Evolutionary conservation across 2,888 invertebrate genomes (phyloP).

Genomic region (Lasioglossum villosulum): DNA sequence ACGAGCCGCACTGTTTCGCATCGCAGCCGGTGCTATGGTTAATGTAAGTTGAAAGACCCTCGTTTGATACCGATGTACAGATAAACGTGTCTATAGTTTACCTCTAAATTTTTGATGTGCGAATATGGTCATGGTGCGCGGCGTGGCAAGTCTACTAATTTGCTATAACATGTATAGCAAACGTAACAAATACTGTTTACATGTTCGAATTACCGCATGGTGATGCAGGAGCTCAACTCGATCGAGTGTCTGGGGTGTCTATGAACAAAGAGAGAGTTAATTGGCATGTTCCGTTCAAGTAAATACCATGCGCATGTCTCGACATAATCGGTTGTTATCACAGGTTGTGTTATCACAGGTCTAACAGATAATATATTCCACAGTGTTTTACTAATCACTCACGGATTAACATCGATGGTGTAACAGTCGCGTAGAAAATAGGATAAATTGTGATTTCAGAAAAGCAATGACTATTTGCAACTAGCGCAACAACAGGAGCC

Average conservation of each 20-base stretch:
- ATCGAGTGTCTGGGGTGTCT: neutral
- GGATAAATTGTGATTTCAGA: constrained; percentile 86
- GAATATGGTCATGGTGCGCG: neutral
- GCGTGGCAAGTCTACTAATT: neutral
- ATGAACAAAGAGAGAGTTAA: neutral
- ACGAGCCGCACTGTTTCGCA: constrained; percentile 96
- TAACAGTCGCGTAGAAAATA: constrained; percentile 44
- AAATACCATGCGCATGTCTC: neutral
- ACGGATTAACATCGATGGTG: neutral
- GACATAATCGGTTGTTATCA: neutral
- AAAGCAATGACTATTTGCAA: constrained; percentile 95
- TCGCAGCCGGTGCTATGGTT: constrained; percentile 98
- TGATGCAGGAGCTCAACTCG: neutral
- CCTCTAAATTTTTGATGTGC: neutral
- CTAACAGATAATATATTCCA: neutral
- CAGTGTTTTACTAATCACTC: constrained; percentile 10
- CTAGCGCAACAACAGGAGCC: constrained; percentile 95
- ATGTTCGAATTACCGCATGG: neutral
- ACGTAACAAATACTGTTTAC: neutral
- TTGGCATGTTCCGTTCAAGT: neutral
- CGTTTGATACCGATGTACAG: constrained; percentile 27
- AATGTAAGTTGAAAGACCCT: constrained; percentile 88
- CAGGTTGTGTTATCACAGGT: neutral
- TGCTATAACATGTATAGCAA: neutral
- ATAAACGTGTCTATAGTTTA: constrained; percentile 20